phyloP scores from a whole-genome alignment of 1,140 invertebrate species.

The Teleogryllus occipitalis region DNA sequence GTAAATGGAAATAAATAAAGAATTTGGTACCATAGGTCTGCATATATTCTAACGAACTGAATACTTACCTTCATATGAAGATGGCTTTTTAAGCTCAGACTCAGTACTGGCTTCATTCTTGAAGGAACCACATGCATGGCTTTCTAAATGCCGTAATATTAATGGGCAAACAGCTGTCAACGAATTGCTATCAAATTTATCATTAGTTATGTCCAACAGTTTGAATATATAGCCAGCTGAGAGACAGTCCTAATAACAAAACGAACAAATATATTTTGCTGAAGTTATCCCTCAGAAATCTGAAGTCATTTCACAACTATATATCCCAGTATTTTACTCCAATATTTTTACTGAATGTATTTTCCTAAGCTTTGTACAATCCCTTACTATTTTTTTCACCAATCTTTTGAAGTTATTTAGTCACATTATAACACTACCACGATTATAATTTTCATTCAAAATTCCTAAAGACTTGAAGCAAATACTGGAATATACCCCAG shows the following conservation, averaged over 20 bases:
- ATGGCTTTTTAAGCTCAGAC: slow-evolving; percentile 14
- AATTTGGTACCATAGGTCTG: background rate
- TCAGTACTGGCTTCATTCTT: background rate
- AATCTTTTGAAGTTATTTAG: no score
- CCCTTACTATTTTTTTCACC: no score
- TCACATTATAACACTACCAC: no score
- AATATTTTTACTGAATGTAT: no score
- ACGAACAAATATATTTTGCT: background rate
- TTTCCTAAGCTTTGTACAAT: no score
- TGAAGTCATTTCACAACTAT: no score
- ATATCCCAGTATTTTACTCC: no score
- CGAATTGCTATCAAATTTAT: slow-evolving; percentile 10
- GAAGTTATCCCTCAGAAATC: no score
- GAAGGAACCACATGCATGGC: background rate
- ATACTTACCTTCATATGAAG: slow-evolving; percentile 17
- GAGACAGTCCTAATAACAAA: slow-evolving; percentile 15
- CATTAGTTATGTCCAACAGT: slow-evolving; percentile 14
- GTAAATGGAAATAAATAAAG: background rate
- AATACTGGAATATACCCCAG: no score
- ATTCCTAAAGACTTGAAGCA: no score
- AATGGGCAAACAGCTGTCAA: slow-evolving; percentile 18
- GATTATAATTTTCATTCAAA: no score
- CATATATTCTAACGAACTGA: background rate
- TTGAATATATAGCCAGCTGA: slow-evolving; percentile 14
- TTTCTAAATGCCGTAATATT: slow-evolving; percentile 18